phyloP scores from a whole-genome alignment of 2,888 invertebrate species.

The Strigamia crassipes region DNA sequence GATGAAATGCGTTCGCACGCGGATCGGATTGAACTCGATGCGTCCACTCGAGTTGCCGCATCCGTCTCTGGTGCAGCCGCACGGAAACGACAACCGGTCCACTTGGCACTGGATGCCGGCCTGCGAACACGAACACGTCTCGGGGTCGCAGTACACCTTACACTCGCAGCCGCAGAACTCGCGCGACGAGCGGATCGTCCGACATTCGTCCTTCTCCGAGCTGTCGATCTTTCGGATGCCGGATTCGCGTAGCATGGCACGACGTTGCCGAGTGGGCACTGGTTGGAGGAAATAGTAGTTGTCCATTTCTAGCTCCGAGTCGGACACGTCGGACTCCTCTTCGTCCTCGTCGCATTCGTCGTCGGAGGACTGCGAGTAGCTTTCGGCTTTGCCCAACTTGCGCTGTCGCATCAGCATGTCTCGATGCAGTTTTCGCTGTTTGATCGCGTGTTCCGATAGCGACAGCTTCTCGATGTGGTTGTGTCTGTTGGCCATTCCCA shows the following conservation, averaged over 20 bases:
- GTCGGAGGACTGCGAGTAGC: conserved; percentile 42
- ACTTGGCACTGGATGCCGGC: conserved; percentile 98
- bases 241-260: conserved; percentile 84
- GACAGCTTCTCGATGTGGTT: conserved; percentile 77
- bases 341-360: conserved; percentile 54
- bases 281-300: conserved; percentile 89
- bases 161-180: conserved; percentile 94
- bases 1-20: conserved; percentile 95
- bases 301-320: conserved; percentile 84
- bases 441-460: conserved; percentile 83
- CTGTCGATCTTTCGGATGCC: conserved; percentile 93
- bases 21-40: conserved; percentile 93
- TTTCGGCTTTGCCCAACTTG: conserved; percentile 55
- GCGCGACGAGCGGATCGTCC: conserved; percentile 85
- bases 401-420: conserved; percentile 63
- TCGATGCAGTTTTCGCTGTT: conserved; percentile 83
- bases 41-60: conserved; percentile 91
- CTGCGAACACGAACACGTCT: conserved; percentile 90
- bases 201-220: conserved; percentile 90
- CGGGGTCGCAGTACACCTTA: conserved; percentile 91
- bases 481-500: conserved; percentile 80
- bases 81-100: conserved; percentile 93
- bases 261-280: conserved; percentile 86
- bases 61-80: conserved; percentile 92
- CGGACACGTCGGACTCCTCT: conserved; percentile 58